Evolutionary conservation across 1,140 invertebrate genomes (phyloP), one percentile per base, ranked within the genome.

Genomic region (Ostrea denselamellosa): DNA sequence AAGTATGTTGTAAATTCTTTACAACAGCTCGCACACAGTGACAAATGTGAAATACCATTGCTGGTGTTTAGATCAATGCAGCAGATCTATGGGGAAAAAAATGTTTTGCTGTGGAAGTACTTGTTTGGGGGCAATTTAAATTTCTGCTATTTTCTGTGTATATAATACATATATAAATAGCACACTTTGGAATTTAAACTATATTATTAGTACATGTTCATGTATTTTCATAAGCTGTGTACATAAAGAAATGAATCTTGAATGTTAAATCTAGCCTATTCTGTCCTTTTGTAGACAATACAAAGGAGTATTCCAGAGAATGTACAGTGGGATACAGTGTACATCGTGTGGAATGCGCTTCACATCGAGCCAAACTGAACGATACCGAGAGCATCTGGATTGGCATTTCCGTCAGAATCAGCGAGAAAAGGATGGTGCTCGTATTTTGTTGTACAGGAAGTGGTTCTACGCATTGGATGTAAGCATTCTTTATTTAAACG

Each of bases 331-430:
- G 8, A 97, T 98, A 95, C 98, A 99, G 94, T 99, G 98, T 95
- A 97, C 97, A 86, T 98, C 98, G 34, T 99, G 98, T 95, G 98
- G 98, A 22, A 96, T 97, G 51, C 96, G 98, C 65, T 99, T 99
- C 94, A 97, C 97, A 92, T 98, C 97, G 0, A 97, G 97, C 53
- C 96, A 97, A 87, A 98, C 97, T 0, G 97, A 97, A 52, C 96
- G 97, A 85, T 96, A 99, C 93, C 97, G 97, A 89, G 97, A 98
- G 93, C 98, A 99, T 95, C 96, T 99, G 52, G 98, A 99, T 95
- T 99, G 98, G 98, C 98, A 99, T 95, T 99, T 99, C 95, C 95
- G 98, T 12, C 97, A 98, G 94, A 99, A 99, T 95, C 95, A 98
- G 12, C 96, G 97, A 71, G 98, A 98, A 91, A 97, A 97, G 87